Conservation (phyloP, 2,797 vertebrate genomes). For the Basileuterus tristriatus region DNA sequence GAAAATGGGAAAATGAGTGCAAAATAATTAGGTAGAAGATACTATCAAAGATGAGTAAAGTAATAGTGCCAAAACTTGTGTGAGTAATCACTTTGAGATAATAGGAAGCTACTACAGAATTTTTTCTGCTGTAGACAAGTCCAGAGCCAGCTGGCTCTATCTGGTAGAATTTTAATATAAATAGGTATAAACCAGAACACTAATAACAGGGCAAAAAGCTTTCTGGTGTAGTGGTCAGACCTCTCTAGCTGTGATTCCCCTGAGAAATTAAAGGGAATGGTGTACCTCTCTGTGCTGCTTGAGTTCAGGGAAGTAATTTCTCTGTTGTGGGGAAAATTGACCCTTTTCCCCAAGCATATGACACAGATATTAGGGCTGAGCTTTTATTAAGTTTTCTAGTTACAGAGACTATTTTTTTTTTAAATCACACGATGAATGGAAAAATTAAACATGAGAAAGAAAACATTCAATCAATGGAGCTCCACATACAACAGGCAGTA, state of each 20-base stretch:
- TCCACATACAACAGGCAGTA: neutral
- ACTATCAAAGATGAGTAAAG: neutral
- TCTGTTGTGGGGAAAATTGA: neutral
- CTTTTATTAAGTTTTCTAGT: neutral
- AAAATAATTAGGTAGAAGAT: neutral
- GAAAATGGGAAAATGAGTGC: neutral
- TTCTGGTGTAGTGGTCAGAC: neutral
- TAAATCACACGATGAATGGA: neutral
- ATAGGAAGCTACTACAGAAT: neutral
- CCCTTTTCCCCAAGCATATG: neutral
- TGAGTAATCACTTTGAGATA: neutral
- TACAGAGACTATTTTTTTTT: neutral
- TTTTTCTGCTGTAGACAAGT: neutral
- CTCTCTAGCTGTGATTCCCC: neutral
- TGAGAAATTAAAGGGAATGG: accelerated
- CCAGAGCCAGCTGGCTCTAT: neutral
- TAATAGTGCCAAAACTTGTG: neutral
- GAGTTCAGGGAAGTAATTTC: neutral
- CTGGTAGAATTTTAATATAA: neutral
- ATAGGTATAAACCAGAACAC: neutral
- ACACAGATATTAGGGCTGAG: neutral
- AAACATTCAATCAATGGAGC: neutral
- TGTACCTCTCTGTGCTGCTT: neutral
- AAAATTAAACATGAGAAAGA: neutral
- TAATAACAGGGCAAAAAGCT: neutral